Percentiles rank a stretch among this genome's conserved stretches.
Evolutionary conservation across 2,888 invertebrate species (phyloP).

Genomic region (Vanessa cardui): DNA sequence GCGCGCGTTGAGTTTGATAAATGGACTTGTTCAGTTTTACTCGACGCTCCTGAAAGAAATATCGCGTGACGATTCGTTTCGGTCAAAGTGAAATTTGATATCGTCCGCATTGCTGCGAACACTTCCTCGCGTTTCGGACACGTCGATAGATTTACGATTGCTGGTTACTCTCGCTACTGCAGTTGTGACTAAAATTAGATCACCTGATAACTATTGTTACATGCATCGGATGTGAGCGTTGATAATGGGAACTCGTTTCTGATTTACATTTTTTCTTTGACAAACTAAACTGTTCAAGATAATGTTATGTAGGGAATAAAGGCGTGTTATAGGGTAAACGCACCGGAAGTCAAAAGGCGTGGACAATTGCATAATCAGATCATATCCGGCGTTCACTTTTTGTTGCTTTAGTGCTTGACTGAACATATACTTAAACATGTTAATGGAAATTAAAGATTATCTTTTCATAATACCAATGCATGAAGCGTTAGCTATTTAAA

Average conservation of each 20-base stretch:
- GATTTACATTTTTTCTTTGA: constrained; percentile 1
- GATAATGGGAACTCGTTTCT: not conserved
- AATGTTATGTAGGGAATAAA: constrained; percentile 11
- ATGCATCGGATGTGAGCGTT: not conserved
- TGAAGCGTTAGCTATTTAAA: not conserved
- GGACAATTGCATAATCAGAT: constrained; percentile 61
- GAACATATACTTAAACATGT: constrained; percentile 7
- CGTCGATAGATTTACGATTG: constrained; percentile 8
- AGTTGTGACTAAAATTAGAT: not conserved
- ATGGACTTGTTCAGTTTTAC: constrained; percentile 25
- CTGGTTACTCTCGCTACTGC: not conserved
- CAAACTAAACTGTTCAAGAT: not conserved
- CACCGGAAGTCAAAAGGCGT: constrained; percentile 60
- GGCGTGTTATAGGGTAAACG: constrained; percentile 25
- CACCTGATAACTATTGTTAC: not conserved
- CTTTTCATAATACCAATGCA: not conserved
- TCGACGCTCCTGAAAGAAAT: constrained; percentile 33
- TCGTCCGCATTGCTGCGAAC: constrained; percentile 50
- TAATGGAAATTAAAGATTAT: not conserved
- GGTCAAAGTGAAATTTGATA: constrained; percentile 55
- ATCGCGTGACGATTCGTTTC: constrained; percentile 54
- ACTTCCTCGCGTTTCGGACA: constrained; percentile 52
- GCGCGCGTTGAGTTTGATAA: constrained; percentile 34
- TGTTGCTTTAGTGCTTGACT: constrained; percentile 5
- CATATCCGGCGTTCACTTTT: constrained; percentile 52